These are phyloP conservation scores for Melanerpes formicivorus DNA, from an alignment of 2,113 vertebrate genomes.

Conservation along the genomic window DNA sequence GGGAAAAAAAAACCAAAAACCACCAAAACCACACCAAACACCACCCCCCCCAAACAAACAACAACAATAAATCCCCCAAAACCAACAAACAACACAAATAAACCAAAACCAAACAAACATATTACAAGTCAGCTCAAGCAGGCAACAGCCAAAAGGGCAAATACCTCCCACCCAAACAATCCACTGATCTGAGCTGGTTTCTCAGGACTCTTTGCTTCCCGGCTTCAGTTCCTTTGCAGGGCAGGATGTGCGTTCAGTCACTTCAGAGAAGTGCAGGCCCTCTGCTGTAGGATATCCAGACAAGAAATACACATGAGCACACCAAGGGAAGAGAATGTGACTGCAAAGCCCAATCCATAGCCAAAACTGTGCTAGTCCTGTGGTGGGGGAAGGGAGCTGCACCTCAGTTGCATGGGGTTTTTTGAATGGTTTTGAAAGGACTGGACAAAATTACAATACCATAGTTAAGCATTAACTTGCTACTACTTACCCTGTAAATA, in stretches of 20 bases:
- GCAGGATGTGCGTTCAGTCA: rapidly evolving
- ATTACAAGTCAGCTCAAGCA: not conserved
- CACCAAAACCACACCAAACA: too few species aligned
- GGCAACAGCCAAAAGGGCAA: not conserved
- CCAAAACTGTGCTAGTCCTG: not conserved
- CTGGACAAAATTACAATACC: not conserved
- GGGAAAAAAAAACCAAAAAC: not conserved
- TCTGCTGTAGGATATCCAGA: not conserved
- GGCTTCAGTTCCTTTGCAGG: not conserved
- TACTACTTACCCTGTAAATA: not conserved
- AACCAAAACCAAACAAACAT: not conserved
- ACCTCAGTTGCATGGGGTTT: not conserved
- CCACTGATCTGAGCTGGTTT: not conserved
- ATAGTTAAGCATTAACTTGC: slow-evolving; percentile 30
- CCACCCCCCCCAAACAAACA: not conserved
- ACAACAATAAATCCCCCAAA: not conserved
- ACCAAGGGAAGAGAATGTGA: not conserved
- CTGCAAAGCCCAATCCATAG: not conserved
- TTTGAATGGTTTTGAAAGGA: not conserved
- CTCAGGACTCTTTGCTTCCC: not conserved
- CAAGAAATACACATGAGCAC: rapidly evolving
- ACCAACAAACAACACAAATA: not conserved
- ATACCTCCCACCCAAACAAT: not conserved
- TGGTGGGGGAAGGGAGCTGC: not conserved
- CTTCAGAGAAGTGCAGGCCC: not conserved